phyloP scores from a whole-genome alignment of 2,888 invertebrate species.

The Sthenelais limicola region DNA sequence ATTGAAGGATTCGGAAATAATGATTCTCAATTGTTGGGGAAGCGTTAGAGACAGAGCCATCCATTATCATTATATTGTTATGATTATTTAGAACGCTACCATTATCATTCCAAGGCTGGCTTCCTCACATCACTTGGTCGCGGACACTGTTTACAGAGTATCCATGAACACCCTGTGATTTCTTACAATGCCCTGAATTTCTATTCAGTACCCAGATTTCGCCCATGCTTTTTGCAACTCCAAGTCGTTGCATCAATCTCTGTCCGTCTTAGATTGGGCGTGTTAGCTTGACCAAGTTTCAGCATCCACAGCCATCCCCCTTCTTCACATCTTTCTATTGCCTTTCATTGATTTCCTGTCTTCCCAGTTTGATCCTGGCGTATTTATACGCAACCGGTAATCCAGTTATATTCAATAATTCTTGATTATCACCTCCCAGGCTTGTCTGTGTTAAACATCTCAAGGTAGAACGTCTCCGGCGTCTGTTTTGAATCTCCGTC shows the following conservation, averaged over 20 bases:
- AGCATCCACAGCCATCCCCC: background rate
- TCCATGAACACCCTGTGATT: no score
- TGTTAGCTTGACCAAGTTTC: conserved; percentile 33
- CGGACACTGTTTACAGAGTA: no score
- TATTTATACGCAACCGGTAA: conserved; percentile 9
- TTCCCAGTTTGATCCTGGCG: background rate
- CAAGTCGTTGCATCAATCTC: conserved; percentile 32
- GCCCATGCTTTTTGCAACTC: no score
- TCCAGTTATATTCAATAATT: conserved; percentile 38
- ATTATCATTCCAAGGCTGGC: no score
- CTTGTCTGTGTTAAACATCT: conserved; percentile 12
- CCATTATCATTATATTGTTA: no score
- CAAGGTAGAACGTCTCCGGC: background rate
- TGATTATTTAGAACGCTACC: no score
- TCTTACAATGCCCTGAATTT: no score
- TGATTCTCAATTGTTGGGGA: no score
- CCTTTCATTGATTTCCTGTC: conserved; percentile 29
- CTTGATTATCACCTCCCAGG: conserved; percentile 27
- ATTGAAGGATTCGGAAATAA: no score
- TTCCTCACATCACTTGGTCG: no score
- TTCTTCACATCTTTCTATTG: conserved; percentile 5
- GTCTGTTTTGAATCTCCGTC: background rate
- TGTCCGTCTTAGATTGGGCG: background rate
- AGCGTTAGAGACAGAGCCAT: no score
- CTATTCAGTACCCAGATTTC: no score